phyloP scores from a whole-genome alignment of 2,797 vertebrate genomes.

The Chelonia mydas region DNA sequence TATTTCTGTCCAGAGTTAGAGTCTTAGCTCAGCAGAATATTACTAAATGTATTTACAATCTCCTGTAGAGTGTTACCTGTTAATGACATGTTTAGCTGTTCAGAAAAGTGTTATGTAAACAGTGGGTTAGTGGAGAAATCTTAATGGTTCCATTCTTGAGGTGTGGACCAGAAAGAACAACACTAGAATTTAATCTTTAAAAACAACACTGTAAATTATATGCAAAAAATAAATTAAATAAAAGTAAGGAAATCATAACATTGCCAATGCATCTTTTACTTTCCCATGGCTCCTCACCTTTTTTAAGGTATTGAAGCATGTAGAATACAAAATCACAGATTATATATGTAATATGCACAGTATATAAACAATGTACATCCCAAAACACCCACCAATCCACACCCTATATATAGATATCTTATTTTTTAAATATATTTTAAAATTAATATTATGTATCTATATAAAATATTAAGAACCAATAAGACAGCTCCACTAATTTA shows the following conservation, averaged over 20 bases:
- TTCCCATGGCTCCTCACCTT: background rate
- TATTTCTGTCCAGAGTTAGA: constrained; percentile 27
- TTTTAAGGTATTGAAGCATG: background rate
- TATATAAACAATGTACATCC: background rate
- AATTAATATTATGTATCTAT: too few relatives aligned
- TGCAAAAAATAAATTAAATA: background rate
- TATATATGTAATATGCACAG: background rate
- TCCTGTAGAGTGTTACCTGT: background rate
- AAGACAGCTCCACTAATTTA: background rate
- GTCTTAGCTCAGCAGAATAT: background rate
- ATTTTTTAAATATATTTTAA: background rate
- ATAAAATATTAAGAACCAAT: background rate
- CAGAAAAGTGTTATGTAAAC: background rate
- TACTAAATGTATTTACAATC: constrained; percentile 19
- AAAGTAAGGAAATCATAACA: background rate
- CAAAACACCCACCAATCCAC: background rate
- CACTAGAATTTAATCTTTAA: background rate
- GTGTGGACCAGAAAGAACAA: background rate
- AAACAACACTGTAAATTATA: constrained; percentile 8
- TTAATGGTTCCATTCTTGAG: background rate
- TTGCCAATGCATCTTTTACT: background rate
- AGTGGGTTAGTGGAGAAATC: background rate
- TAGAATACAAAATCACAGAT: background rate
- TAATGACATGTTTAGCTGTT: constrained; percentile 4
- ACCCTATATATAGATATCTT: background rate